phyloP scores from a whole-genome alignment of 2,797 vertebrate genomes.

The Scomberomorus guttatus region DNA sequence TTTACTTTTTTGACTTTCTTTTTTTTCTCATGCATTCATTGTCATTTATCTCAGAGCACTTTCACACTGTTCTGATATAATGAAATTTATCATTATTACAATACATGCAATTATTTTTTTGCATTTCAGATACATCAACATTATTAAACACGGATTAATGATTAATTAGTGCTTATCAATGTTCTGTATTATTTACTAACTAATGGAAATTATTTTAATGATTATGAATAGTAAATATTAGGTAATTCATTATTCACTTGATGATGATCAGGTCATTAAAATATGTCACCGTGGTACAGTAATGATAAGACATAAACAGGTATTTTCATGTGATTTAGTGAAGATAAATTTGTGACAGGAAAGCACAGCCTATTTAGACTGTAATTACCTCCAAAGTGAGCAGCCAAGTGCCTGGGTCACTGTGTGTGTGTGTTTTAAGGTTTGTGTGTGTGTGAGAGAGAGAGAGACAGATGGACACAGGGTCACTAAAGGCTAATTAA shows the following conservation, averaged over 20 bases:
- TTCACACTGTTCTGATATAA: background rate
- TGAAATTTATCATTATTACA: background rate
- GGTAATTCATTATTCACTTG: conserved; percentile 22
- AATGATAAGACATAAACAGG: conserved; percentile 33
- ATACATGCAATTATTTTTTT: background rate
- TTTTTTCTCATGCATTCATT: background rate
- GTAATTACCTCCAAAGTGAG: conserved; percentile 75
- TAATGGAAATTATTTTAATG: background rate
- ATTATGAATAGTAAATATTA: conserved; percentile 35
- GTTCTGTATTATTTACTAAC: background rate
- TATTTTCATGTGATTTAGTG: conserved; percentile 49
- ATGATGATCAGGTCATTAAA: conserved; percentile 16
- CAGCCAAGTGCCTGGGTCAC: conserved; percentile 42
- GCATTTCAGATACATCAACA: background rate
- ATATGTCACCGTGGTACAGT: conserved; percentile 28
- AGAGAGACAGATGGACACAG: conserved; percentile 75
- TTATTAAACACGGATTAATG: conserved; percentile 1
- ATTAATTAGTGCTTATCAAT: background rate
- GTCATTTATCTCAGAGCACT: background rate
- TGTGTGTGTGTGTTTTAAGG: conserved; percentile 14
- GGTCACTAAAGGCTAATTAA: conserved; percentile 88
- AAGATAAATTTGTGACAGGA: conserved; percentile 66
- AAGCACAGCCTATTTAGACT: conserved; percentile 69
- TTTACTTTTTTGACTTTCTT: background rate
- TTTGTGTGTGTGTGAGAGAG: conserved; percentile 28